Base-by-base conservation (phyloP, 2,797 vertebrate species). In the Lutjanus argentimaculatus region DNA sequence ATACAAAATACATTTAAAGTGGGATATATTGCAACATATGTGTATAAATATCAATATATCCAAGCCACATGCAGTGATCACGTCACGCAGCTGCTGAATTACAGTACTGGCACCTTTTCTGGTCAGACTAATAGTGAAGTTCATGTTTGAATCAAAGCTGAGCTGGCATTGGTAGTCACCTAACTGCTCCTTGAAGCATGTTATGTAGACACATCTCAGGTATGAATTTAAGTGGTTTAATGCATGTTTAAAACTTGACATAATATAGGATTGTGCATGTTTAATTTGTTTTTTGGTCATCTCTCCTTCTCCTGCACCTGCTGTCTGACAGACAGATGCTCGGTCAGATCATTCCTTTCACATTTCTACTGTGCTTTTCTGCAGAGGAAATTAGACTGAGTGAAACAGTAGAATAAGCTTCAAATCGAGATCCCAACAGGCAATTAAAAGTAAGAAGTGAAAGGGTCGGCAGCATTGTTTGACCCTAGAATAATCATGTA, bases 391-490 rank as follows among this genome's bases (percentile, higher is more conserved):
- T 80, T 79, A 77, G 51, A 59, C 46, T 17, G 62, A 77, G 67
- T 72, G 72, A 72, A 84, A 70, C 59, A 61, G 56, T 14, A 64
- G 55, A 83, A 80, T 67, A 70, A 58, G 36, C 64, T 85, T 77
- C 53, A 72, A 48, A 59, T 79, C 61, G 48, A 61, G 70, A 85
- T 79, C 57, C 77, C 48, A 89, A 77, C 70, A 79, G 70, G 58
- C 80, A 86, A 90, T 90, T 86, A 89, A 88, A 89, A 82, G 70
- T 73, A 71, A 80, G 67, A 72, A 83, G 83, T 71, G 80, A 87
- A 80, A 67, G 59, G 53, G 75, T 62, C 46, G 11, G 51, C 67
- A 75, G 71, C 70, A 48, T 10, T 36, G 49, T 36, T 25, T 67
- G 70, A 87, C 83, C 86, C 80, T 59, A 66, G n/a, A 72, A 63